Percentiles rank a stretch among this genome's conserved stretches.
phyloP scores from a whole-genome alignment of 2,113 vertebrate genomes.

The Camelus dromedarius region DNA sequence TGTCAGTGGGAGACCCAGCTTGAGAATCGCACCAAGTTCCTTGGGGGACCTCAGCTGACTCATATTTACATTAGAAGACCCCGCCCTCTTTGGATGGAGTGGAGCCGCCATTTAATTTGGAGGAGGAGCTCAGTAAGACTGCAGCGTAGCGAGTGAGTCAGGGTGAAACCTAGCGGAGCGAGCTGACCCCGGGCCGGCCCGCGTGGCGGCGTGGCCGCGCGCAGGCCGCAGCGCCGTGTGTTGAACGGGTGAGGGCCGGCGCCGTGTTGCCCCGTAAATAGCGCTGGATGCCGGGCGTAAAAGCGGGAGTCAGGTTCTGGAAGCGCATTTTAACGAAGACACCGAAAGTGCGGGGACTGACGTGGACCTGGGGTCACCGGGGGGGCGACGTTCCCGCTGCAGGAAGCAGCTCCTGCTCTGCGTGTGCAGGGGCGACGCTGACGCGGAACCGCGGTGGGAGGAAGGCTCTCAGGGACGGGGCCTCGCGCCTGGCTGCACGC shows the following conservation, averaged over 20 bases:
- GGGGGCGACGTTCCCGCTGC: rapidly evolving
- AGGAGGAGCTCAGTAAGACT: rapidly evolving
- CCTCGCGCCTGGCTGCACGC: not conserved
- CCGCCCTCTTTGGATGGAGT: not conserved
- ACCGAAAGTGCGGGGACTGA: not conserved
- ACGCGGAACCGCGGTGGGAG: rapidly evolving
- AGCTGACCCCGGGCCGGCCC: rapidly evolving
- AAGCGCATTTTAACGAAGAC: not conserved
- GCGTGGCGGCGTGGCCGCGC: rapidly evolving
- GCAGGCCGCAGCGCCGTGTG: rapidly evolving
- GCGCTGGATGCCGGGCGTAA: not conserved
- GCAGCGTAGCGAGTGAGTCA: rapidly evolving
- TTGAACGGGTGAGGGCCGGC: rapidly evolving
- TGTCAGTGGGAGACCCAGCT: not conserved
- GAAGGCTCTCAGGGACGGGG: not conserved
- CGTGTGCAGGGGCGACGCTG: not conserved
- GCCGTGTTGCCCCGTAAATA: rapidly evolving
- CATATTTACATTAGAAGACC: not conserved
- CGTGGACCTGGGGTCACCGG: not conserved
- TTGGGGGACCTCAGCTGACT: not conserved
- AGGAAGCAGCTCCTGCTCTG: not conserved
- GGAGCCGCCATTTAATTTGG: not conserved
- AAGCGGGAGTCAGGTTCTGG: not conserved
- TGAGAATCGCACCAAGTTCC: not conserved
- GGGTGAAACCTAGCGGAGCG: not conserved